phyloP scores from a whole-genome alignment of 1,140 invertebrate species.

The Trachymyrmex cornetzi region DNA sequence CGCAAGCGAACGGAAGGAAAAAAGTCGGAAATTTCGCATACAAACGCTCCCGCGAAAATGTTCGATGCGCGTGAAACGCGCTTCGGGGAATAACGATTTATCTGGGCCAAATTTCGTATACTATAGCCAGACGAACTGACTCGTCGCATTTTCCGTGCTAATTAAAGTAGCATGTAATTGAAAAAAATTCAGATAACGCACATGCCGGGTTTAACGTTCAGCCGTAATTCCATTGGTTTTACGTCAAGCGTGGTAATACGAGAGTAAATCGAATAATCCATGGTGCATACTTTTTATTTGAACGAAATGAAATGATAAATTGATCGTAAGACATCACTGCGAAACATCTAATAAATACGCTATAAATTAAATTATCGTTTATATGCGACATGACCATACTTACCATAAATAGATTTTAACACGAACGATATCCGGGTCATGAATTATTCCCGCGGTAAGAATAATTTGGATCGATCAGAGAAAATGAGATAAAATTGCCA shows the following conservation, averaged over 20 bases:
- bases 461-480: conserved; percentile 25
- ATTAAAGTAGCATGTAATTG: conserved; percentile 69
- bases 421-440: conserved; percentile 10
- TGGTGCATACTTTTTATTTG: conserved; percentile 43
- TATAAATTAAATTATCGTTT: conserved; percentile 49
- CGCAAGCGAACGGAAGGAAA: neutral
- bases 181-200: conserved; percentile 67
- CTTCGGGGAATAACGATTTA: conserved; percentile 44
- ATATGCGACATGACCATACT: neutral
- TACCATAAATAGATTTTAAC: conserved; percentile 44
- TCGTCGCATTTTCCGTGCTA: conserved; percentile 67
- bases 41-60: conserved; percentile 46
- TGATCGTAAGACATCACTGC: conserved; percentile 53
- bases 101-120: conserved; percentile 45
- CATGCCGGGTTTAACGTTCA: conserved; percentile 45
- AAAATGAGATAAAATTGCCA: conserved; percentile 20
- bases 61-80: conserved; percentile 55
- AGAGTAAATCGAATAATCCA: conserved; percentile 54
- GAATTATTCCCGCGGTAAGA: conserved; percentile 22
- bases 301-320: conserved; percentile 55
- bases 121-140: conserved; percentile 43
- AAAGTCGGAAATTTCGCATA: conserved; percentile 64
- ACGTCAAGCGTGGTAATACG: conserved; percentile 52
- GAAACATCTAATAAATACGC: conserved; percentile 39
- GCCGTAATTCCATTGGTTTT: conserved; percentile 55